Percentiles rank a stretch among this genome's conserved stretches.
phyloP scores from a whole-genome alignment of 2,797 vertebrate species.

The Thaleichthys pacificus region DNA sequence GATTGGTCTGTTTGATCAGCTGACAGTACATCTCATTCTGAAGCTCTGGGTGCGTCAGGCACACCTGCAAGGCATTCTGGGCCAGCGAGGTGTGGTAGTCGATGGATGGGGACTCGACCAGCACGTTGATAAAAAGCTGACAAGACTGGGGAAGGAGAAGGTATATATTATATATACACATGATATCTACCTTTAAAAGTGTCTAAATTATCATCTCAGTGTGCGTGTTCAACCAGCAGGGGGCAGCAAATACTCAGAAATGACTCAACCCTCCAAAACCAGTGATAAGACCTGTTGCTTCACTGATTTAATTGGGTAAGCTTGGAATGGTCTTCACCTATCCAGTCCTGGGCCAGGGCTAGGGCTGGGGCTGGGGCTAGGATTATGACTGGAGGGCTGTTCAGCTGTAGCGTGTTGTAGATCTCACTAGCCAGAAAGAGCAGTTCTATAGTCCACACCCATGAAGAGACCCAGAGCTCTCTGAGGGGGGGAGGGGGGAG shows the following conservation, averaged over 20 bases:
- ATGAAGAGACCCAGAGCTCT: constrained; percentile 23
- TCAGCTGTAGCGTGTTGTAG: not conserved
- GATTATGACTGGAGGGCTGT: too few relatives aligned
- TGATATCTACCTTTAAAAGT: not conserved
- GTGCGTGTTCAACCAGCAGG: constrained; percentile 43
- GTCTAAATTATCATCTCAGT: not conserved
- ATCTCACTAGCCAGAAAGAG: constrained; percentile 56
- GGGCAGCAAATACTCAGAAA: constrained; percentile 47
- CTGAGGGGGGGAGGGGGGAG: constrained; percentile 12
- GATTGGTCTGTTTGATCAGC: constrained; percentile 89
- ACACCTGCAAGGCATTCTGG: constrained; percentile 93
- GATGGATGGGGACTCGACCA: constrained; percentile 88
- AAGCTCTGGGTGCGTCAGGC: constrained; percentile 89
- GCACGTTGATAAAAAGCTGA: constrained; percentile 96
- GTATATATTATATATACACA: not conserved
- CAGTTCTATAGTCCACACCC: constrained; percentile 45
- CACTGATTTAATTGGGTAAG: not conserved
- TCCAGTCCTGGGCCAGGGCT: not conserved
- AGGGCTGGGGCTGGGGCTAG: too few relatives aligned
- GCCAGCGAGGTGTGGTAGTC: constrained; percentile 95
- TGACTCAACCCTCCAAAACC: not conserved
- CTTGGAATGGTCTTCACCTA: not conserved
- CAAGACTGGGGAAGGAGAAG: constrained; percentile 79
- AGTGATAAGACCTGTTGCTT: not conserved
- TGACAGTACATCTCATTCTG: constrained; percentile 97